Conservation (phyloP, 2,888 invertebrate genomes). For the Hirudinaria manillensis region DNA sequence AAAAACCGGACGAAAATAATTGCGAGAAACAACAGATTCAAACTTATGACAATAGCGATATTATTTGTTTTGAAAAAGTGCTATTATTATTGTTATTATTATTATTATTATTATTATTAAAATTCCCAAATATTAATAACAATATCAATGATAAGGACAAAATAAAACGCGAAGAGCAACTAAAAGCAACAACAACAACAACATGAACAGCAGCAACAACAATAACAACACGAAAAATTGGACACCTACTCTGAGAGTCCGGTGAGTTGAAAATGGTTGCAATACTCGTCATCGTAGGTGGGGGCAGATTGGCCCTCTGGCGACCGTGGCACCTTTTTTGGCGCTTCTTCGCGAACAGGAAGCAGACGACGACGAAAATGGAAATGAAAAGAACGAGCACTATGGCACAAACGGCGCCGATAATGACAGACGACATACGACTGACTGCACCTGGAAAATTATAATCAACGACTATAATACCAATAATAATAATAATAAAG, state of each 20-base stretch:
- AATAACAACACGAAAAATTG: no score
- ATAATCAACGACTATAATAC: neutral
- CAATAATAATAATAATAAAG: no score
- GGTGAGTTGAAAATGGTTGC: constrained; percentile 26
- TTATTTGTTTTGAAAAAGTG: no score
- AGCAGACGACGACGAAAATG: constrained; percentile 24
- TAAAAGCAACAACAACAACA: neutral
- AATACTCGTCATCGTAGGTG: constrained; percentile 25
- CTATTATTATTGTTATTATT: no score
- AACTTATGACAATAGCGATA: no score
- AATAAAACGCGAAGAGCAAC: neutral
- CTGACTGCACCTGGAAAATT: neutral
- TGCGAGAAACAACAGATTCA: no score
- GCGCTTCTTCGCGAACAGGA: constrained; percentile 20
- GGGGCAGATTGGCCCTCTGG: constrained; percentile 9
- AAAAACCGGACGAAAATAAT: no score
- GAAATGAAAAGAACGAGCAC: constrained; percentile 16
- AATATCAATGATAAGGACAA: neutral
- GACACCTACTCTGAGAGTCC: neutral
- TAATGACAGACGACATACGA: constrained; percentile 5
- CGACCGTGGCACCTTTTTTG: constrained; percentile 25
- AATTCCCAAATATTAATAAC: no score
- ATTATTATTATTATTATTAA: no score
- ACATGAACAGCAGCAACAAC: neutral
- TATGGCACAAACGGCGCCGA: constrained; percentile 25